phyloP scores from a whole-genome alignment of 2,888 invertebrate species.

The Stenotaenia linearis region DNA sequence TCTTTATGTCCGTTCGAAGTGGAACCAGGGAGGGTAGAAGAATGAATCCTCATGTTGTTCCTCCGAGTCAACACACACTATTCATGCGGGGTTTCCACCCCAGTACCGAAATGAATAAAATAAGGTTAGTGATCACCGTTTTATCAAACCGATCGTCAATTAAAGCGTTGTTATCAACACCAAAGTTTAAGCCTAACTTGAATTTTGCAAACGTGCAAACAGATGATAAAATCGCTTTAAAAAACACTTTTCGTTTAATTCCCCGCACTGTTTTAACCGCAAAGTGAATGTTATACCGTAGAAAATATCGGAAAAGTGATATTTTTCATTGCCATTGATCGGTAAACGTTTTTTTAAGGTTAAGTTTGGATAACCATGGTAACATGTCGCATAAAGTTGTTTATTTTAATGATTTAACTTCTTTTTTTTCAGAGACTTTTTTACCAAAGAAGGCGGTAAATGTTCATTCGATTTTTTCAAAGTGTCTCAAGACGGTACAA shows the following conservation, averaged over 20 bases:
- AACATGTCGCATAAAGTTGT: background rate
- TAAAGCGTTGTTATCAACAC: background rate
- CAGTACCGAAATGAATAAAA: constrained; percentile 32
- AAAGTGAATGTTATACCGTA: background rate
- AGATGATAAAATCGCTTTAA: background rate
- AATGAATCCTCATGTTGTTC: constrained; percentile 32
- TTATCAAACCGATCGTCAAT: background rate
- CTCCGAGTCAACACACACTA: constrained; percentile 31
- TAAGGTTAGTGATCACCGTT: constrained; percentile 15
- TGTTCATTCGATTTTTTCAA: constrained; percentile 33
- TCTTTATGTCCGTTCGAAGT: background rate
- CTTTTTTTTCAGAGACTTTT: constrained; percentile 28
- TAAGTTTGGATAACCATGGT: background rate
- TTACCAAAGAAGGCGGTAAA: constrained; percentile 33
- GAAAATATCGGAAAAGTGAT: background rate
- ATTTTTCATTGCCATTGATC: background rate
- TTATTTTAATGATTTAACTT: background rate
- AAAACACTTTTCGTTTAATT: background rate
- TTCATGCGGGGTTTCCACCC: constrained; percentile 32
- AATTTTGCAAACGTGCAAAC: background rate
- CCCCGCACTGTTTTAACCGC: background rate
- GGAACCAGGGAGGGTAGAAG: background rate
- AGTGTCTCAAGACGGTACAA: constrained; percentile 31
- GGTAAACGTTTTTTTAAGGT: background rate
- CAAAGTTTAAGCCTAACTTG: background rate